A percentile compares a stretch with the other conserved stretches of the same genome.
phyloP scores from a whole-genome alignment of 2,888 invertebrate species.

The Pammene aurita region DNA sequence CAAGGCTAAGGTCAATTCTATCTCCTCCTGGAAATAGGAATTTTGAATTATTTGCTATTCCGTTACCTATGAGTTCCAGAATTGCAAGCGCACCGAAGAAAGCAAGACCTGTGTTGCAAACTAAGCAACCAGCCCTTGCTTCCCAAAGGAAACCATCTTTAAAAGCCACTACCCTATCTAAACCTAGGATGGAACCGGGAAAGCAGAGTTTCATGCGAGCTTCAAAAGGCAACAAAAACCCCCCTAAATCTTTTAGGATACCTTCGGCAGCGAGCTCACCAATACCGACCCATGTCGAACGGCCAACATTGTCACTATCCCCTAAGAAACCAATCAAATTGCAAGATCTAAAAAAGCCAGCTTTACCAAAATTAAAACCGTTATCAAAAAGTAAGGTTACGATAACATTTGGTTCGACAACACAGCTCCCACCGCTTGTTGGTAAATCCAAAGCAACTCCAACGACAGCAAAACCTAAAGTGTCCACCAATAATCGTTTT shows the following conservation, averaged over 20 bases:
- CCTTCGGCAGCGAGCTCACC: conserved; percentile 54
- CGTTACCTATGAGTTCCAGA: conserved; percentile 21
- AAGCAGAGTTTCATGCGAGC: conserved; percentile 11
- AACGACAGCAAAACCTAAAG: conserved; percentile 20
- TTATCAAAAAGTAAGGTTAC: conserved; percentile 51
- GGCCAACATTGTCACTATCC: conserved; percentile 48
- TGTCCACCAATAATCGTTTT: conserved; percentile 14
- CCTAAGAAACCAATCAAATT: conserved; percentile 37
- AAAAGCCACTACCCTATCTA: conserved; percentile 7
- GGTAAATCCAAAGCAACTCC: conserved; percentile 12
- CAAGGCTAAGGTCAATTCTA: conserved; percentile 28
- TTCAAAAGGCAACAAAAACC: conserved; percentile 27
- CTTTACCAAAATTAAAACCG: conserved; percentile 45
- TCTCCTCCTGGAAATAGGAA: conserved; percentile 13
- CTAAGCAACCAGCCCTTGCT: conserved; percentile 13
- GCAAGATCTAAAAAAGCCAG: conserved; percentile 36
- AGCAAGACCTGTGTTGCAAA: background rate
- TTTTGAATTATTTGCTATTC: conserved; percentile 36
- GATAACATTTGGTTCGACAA: conserved; percentile 51
- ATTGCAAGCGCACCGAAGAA: background rate
- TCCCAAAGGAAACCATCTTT: conserved; percentile 10
- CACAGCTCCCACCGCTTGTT: conserved; percentile 28
- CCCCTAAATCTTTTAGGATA: conserved; percentile 47
- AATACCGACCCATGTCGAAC: conserved; percentile 50
- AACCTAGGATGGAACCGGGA: conserved; percentile 24